Percentiles rank a stretch among this genome's conserved stretches.
phyloP scores from a whole-genome alignment of 2,113 vertebrate genomes.

The Cyanistes caeruleus region DNA sequence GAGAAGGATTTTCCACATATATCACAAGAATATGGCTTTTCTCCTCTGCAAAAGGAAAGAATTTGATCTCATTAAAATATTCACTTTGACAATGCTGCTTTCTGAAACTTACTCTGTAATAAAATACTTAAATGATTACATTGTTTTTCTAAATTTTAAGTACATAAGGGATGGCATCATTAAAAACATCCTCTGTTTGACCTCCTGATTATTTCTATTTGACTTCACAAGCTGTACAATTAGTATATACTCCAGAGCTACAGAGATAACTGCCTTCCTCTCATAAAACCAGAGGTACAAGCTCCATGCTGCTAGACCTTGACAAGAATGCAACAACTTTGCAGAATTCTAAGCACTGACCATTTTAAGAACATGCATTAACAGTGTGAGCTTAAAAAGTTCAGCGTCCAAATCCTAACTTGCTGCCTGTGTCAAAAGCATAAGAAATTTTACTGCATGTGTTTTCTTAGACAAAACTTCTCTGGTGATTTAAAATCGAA shows the following conservation, averaged over 20 bases:
- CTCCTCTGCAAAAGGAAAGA: constrained; percentile 81
- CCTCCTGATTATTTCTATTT: neutral
- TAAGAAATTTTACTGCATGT: neutral
- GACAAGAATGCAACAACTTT: neutral
- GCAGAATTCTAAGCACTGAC: neutral
- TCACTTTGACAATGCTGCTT: neutral
- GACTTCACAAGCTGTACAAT: neutral
- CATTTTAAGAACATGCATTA: neutral
- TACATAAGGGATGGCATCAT: neutral
- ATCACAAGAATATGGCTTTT: constrained; percentile 91
- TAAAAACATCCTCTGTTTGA: neutral
- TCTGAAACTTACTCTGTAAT: neutral
- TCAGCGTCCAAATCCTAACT: neutral
- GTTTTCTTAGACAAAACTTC: neutral
- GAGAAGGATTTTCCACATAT: constrained; percentile 92
- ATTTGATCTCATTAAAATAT: neutral
- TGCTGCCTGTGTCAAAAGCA: neutral
- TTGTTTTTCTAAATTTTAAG: neutral
- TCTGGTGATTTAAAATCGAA: neutral
- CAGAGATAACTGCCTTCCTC: neutral
- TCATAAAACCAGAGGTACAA: neutral
- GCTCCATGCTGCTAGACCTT: neutral
- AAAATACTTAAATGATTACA: neutral
- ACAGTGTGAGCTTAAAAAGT: neutral
- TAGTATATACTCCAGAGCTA: neutral